Evolutionary conservation across 2,113 vertebrate genomes (phyloP), one percentile per base, ranked within the genome.

Genomic region (Pachypanchax playfairii): DNA sequence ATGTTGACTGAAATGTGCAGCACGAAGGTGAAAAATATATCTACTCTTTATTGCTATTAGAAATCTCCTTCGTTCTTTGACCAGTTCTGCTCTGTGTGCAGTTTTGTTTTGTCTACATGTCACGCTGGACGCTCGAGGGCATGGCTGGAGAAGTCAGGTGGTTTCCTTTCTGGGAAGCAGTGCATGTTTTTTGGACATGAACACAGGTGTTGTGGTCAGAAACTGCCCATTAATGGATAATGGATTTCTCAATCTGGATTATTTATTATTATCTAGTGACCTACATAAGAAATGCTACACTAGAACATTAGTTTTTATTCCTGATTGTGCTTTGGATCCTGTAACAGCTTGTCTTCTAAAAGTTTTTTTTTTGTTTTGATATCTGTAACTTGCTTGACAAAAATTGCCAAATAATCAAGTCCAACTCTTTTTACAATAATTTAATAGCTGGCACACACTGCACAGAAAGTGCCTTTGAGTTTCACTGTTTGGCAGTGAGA

Each of bases 31-130:
- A n/a, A 24, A 14, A 42, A 64, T 47, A 1, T 44, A 61, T 61
- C 29, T 4, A 42, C 26, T 46, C 38, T 61, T 36, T 17, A 53
- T 18, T 7, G 41, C 35, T 4, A 50, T 11, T 21, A 31, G 21
- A 67, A 58, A 44, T 17, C 8, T 33, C 13, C 33, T 35, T 50
- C 29, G 20, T 48, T n/a, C 47, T 10, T 41, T 51, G 51, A 55
- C 51, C 38, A n/a, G 15, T 49, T 67, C 59, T 52, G 17, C 17
- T 20, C 35, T 25, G 52, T 22, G 28, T 13, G 9, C 60, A 26
- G 42, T 44, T 68, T 60, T 59, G 42, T 62, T 75, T 63, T 33
- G 20, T 68, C 47, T 26, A 14, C 39, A 62, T 70, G 53, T 20
- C 33, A 25, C 58, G 55, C 56, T 49, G 51, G 51, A 43, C 59